A percentile compares a stretch with the other conserved stretches of the same genome.
Conservation (phyloP, 2,113 vertebrate genomes). For the Genyomyrus donnyi region DNA sequence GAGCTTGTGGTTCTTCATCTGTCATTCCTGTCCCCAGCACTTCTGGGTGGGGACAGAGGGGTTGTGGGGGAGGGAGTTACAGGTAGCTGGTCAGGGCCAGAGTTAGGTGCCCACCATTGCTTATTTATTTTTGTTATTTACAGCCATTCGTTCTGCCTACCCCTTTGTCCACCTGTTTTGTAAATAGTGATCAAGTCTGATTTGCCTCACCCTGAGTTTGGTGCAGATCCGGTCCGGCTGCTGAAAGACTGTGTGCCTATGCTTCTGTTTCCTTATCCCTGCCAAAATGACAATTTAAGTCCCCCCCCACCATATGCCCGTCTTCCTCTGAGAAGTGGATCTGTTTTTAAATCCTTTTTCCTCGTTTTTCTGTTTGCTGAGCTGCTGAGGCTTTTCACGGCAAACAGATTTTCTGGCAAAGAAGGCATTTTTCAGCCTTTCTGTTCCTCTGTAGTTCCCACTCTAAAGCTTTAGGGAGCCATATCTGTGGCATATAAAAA, state of each 20-base stretch:
- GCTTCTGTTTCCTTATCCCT: not conserved
- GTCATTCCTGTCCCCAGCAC: not conserved
- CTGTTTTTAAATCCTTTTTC: not conserved
- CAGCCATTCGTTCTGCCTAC: not conserved
- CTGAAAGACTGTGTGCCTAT: not conserved
- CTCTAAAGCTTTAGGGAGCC: not conserved
- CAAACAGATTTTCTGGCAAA: constrained; percentile 2
- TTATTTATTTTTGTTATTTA: not conserved
- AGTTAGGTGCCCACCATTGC: not conserved
- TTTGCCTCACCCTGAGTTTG: not conserved
- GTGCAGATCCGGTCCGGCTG: not conserved
- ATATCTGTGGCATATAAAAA: not conserved
- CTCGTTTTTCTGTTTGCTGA: not conserved
- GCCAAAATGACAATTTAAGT: not conserved
- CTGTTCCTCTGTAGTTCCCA: not conserved
- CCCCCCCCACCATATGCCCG: not conserved
- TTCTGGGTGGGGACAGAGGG: not conserved
- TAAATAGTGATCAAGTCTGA: not conserved
- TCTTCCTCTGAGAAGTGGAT: constrained; percentile 1
- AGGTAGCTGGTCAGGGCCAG: not conserved
- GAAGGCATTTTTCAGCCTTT: not conserved
- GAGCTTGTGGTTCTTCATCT: not conserved
- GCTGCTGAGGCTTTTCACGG: not conserved
- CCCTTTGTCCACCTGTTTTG: not conserved
- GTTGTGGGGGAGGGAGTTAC: not conserved